phyloP scores from a whole-genome alignment of 2,797 vertebrate genomes.

The Anguilla anguilla region DNA sequence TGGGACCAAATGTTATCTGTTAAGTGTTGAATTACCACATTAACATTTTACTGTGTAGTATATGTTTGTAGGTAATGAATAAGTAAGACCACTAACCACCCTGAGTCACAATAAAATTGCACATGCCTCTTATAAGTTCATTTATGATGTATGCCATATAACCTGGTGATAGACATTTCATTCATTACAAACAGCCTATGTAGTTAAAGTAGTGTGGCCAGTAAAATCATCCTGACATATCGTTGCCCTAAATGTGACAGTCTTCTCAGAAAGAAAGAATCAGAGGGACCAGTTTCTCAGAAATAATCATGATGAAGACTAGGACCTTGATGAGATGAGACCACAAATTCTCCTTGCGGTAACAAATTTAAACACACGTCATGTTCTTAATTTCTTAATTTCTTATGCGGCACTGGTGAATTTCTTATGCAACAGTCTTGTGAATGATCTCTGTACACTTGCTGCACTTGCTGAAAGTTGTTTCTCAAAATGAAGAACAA shows the following conservation, averaged over 20 bases:
- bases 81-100: conserved; percentile 3
- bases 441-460: background rate
- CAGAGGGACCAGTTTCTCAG: background rate
- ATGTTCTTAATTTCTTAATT: background rate
- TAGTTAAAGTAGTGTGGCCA: background rate
- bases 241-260: conserved; percentile 24
- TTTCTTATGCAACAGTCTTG: background rate
- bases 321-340: background rate
- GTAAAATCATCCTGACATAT: background rate
- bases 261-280: background rate
- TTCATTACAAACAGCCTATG: background rate
- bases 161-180: background rate
- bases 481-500: background rate
- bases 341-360: background rate
- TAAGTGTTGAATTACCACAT: background rate
- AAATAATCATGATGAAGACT: background rate
- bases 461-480: background rate
- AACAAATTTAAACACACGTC: background rate
- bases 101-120: conserved; percentile 15
- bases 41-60: background rate
- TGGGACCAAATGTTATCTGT: no score
- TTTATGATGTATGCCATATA: background rate
- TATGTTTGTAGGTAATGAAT: conserved; percentile 28
- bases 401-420: background rate
- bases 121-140: conserved; percentile 26